Conservation (phyloP, 2,888 invertebrate genomes). For the Acleris emargana region DNA sequence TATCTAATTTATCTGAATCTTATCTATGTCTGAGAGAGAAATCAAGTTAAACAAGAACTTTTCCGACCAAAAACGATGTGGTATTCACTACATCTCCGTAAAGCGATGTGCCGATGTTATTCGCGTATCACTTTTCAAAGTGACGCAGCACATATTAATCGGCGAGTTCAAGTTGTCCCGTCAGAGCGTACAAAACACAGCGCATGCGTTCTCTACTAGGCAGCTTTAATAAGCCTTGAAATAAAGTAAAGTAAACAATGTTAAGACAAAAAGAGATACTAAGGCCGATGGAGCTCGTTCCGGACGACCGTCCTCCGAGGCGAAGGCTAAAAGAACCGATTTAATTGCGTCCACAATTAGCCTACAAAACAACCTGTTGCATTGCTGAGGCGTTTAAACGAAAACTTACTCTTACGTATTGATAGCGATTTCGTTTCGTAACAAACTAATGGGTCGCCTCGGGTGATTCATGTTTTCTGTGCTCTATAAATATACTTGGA, state of each 20-base stretch:
- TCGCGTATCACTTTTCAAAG: too few species aligned
- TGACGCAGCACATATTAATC: too few species aligned
- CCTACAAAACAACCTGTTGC: conserved; percentile 74
- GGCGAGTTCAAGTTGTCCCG: too few species aligned
- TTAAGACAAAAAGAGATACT: conserved; percentile 42
- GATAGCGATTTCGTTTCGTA: conserved; percentile 39
- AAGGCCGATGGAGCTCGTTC: conserved; percentile 53
- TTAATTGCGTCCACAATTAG: conserved; percentile 73
- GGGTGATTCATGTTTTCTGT: conserved; percentile 11
- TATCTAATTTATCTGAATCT: too few species aligned
- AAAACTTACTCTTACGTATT: conserved; percentile 37
- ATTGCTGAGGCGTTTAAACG: conserved; percentile 44
- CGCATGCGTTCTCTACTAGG: too few species aligned
- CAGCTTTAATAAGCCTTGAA: conserved; percentile 38
- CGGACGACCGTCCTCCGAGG: conserved; percentile 56
- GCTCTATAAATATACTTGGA: conserved; percentile 6
- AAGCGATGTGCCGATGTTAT: too few species aligned
- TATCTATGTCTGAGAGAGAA: too few species aligned
- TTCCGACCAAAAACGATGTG: too few species aligned
- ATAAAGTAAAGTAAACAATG: conserved; percentile 38
- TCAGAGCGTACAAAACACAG: too few species aligned
- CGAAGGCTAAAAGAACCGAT: conserved; percentile 64
- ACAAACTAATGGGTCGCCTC: conserved; percentile 17
- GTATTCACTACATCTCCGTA: too few species aligned
- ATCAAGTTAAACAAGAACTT: too few species aligned